Evolutionary conservation across 1,140 invertebrate genomes (phyloP).

Genomic region (Drosophila asahinai): DNA sequence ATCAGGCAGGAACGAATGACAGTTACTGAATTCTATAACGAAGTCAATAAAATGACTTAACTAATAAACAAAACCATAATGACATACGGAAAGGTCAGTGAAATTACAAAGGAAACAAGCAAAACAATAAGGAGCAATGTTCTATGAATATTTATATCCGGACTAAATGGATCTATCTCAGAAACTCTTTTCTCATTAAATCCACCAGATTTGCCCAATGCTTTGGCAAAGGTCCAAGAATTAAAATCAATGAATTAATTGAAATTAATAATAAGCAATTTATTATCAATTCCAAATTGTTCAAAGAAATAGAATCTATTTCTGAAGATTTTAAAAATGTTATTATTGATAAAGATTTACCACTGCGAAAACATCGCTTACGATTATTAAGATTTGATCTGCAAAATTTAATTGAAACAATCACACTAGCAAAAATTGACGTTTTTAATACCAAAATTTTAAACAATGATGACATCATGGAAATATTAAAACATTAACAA

Average conservation of each 20-base stretch:
- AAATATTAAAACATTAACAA: too few species aligned
- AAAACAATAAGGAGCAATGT: slow-evolving; percentile 9
- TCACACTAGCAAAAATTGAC: too few species aligned
- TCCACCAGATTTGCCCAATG: slow-evolving; percentile 2
- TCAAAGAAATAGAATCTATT: too few species aligned
- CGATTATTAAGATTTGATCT: too few species aligned
- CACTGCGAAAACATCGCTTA: too few species aligned
- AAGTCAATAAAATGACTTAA: slow-evolving; percentile 14
- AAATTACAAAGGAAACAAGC: slow-evolving; percentile 5
- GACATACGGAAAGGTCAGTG: background rate
- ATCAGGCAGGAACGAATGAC: slow-evolving; percentile 3
- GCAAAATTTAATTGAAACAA: background rate
- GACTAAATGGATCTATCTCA: slow-evolving; percentile 8
- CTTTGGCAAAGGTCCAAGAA: slow-evolving; percentile 2
- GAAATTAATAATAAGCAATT: background rate
- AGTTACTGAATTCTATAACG: slow-evolving; percentile 3
- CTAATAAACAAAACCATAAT: background rate
- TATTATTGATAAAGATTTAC: too few species aligned
- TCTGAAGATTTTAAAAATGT: too few species aligned
- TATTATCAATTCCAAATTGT: background rate
- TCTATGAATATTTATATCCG: slow-evolving; percentile 8
- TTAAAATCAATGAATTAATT: background rate
- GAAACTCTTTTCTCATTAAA: slow-evolving; percentile 11
- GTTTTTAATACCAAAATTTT: too few species aligned
- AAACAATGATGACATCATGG: background rate